Evolutionary conservation across 2,888 invertebrate species (phyloP).

Genomic region (Sussaba pulchella): DNA sequence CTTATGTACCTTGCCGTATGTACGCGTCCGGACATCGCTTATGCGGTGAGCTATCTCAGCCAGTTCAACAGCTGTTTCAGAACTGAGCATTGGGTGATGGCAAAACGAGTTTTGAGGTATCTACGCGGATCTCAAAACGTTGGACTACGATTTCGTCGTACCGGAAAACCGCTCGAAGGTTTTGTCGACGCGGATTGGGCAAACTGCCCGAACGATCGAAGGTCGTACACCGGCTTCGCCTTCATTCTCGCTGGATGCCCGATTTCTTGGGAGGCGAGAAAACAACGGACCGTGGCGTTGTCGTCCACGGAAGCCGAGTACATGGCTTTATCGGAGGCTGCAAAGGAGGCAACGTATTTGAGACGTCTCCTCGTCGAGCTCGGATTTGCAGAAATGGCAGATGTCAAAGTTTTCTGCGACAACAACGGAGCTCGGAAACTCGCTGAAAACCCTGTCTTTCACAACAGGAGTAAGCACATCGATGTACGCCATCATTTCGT

Average conservation of each 20-base stretch:
- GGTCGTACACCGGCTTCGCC: constrained; percentile 43
- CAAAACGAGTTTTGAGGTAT: constrained; percentile 40
- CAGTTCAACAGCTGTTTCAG: constrained; percentile 44
- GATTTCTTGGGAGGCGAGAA: constrained; percentile 32
- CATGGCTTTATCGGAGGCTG: too few species aligned
- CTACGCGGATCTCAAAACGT: constrained; percentile 7
- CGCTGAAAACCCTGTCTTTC: too few species aligned
- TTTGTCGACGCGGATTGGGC: constrained; percentile 52
- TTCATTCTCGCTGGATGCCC: constrained; percentile 14
- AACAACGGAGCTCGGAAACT: too few species aligned
- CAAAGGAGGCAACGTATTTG: too few species aligned
- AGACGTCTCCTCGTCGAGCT: too few species aligned
- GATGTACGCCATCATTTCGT: constrained; percentile 16
- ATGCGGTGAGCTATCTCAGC: constrained; percentile 44
- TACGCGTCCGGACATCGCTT: constrained; percentile 51
- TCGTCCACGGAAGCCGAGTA: constrained; percentile 18
- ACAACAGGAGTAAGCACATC: too few species aligned
- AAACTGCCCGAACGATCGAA: constrained; percentile 14
- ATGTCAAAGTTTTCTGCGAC: too few species aligned
- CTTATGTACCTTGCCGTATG: constrained; percentile 45
- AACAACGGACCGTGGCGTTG: constrained; percentile 43
- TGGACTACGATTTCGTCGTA: constrained; percentile 41
- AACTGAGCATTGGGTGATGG: constrained; percentile 44
- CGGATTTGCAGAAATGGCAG: too few species aligned
- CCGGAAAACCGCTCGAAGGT: background rate